Evolutionary conservation across 2,113 vertebrate genomes (phyloP).

Genomic region (Bos taurus): ARS-UCD2.0 NC_037328.1:29697001-29697500

Average conservation of each 20-base stretch:
- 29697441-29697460: not conserved
- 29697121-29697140: not conserved
- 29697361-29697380: not conserved
- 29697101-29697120: not conserved
- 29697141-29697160: not conserved
- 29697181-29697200: not conserved
- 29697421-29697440: not conserved
- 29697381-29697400: not conserved
- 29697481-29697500: not conserved
- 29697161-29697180: not conserved
- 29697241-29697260: not conserved
- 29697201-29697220: not conserved
- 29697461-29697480: not conserved
- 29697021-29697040: not conserved
- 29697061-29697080: not conserved
- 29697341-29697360: not conserved
- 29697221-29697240: not conserved
- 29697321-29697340: not conserved
- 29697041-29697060: not conserved
- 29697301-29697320: not conserved
- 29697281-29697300: not conserved
- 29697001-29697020: constrained; percentile 18
- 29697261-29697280: not conserved
- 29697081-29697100: not conserved
- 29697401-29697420: not conserved